Evolutionary conservation across 53 echinoderm and acorn worm genomes (phyloP).

Genomic region (Paracentrotus lividus): DNA sequence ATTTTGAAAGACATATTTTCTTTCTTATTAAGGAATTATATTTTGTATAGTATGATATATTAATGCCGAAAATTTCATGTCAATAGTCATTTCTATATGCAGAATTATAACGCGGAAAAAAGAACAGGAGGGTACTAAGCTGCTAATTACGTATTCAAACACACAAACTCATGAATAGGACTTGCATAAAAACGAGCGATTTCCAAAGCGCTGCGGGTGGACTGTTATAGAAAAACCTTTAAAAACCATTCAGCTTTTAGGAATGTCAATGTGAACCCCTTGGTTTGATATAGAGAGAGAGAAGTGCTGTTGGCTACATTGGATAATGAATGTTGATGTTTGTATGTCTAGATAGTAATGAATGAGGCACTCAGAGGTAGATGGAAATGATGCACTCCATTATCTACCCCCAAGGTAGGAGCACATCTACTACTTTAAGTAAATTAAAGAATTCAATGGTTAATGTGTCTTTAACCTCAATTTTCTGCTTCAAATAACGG

Average conservation of each 20-base stretch:
- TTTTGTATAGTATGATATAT: too few relatives aligned
- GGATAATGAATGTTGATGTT: conserved; percentile 66
- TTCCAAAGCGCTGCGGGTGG: too few relatives aligned
- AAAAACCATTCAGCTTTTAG: background rate
- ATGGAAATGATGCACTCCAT: conserved; percentile 63
- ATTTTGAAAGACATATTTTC: too few relatives aligned
- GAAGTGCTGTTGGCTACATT: background rate
- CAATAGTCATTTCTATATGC: too few relatives aligned
- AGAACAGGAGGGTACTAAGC: too few relatives aligned
- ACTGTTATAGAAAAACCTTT: too few relatives aligned
- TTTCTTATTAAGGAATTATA: too few relatives aligned
- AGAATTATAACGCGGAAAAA: too few relatives aligned
- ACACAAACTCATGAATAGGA: too few relatives aligned
- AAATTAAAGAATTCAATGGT: background rate
- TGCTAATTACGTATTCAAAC: too few relatives aligned
- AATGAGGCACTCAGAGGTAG: conserved; percentile 52
- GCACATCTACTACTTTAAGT: background rate
- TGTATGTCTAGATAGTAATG: conserved; percentile 45
- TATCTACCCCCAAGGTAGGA: conserved; percentile 17
- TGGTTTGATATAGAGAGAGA: background rate
- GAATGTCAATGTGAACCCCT: background rate
- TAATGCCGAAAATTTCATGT: too few relatives aligned
- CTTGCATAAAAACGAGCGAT: too few relatives aligned
- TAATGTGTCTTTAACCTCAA: background rate
- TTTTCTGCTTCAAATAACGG: background rate